Percentiles rank a stretch among this genome's conserved stretches.
phyloP scores from a whole-genome alignment of 2,888 invertebrate species.

The Petrolisthes cinctipes region DNA sequence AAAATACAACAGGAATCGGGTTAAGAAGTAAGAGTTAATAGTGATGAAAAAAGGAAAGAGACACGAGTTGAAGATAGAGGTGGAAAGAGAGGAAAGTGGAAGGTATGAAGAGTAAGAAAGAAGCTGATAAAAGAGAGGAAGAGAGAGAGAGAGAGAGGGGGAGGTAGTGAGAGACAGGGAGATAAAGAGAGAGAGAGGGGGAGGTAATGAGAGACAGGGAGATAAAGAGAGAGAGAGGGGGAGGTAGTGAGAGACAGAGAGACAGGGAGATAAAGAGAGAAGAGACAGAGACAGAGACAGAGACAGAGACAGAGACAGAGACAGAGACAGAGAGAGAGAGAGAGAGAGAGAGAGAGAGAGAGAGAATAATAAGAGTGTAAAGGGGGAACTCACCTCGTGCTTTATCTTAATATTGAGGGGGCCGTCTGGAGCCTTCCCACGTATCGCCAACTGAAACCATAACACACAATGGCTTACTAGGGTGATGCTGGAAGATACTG shows the following conservation, averaged over 20 bases:
- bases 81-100: background rate
- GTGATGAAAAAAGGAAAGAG: background rate
- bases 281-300: background rate
- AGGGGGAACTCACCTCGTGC: slow-evolving; percentile 34
- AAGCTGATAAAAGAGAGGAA: background rate
- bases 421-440: slow-evolving; percentile 48
- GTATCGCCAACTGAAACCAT: slow-evolving; percentile 36
- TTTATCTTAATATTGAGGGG: slow-evolving; percentile 49
- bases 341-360: too few relatives aligned
- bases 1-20: too few relatives aligned
- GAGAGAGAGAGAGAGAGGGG: background rate
- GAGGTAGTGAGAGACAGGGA: background rate
- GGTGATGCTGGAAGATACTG: background rate
- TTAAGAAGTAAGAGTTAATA: background rate
- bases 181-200: background rate
- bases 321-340: background rate
- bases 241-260: too few relatives aligned
- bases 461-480: too few relatives aligned
- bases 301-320: background rate
- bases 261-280: background rate
- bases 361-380: too few relatives aligned
- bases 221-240: background rate
- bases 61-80: background rate
- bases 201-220: background rate
- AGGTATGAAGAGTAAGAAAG: background rate